These are phyloP conservation scores for Epinephelus malabaricus DNA, from an alignment of 2,797 vertebrate genomes.

Conservation along the genomic window DNA sequence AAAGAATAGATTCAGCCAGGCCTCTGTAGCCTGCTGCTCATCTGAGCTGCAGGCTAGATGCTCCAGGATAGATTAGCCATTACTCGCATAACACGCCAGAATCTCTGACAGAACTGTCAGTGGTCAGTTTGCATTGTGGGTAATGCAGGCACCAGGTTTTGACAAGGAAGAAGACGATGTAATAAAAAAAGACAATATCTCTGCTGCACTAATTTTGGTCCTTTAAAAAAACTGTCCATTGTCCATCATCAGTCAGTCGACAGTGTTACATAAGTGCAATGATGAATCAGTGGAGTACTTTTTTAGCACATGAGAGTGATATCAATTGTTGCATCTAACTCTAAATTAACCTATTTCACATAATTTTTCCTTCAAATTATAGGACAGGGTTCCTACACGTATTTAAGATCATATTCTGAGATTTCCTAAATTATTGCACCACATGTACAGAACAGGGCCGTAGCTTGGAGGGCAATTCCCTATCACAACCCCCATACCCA, in stretches of 20 bases:
- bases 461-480: background rate
- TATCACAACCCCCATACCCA: background rate
- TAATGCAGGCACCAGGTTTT: too few relatives aligned
- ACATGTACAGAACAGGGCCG: background rate
- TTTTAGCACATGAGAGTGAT: background rate
- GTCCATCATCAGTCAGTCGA: background rate
- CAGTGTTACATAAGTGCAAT: background rate
- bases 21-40: background rate
- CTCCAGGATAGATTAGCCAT: background rate
- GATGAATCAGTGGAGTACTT: background rate
- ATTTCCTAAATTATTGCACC: background rate
- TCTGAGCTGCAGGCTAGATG: background rate
- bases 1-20: background rate
- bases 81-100: background rate
- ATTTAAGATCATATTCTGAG: background rate
- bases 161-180: background rate
- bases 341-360: background rate
- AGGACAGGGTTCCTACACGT: background rate
- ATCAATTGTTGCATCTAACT: background rate
- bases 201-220: background rate
- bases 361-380: background rate
- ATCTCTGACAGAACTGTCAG: background rate
- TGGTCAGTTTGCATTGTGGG: too few relatives aligned
- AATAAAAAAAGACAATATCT: too few relatives aligned
- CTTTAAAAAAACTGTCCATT: background rate